Conservation (phyloP, 64 coral and sea anemone species). For the Actinia equina region DNA sequence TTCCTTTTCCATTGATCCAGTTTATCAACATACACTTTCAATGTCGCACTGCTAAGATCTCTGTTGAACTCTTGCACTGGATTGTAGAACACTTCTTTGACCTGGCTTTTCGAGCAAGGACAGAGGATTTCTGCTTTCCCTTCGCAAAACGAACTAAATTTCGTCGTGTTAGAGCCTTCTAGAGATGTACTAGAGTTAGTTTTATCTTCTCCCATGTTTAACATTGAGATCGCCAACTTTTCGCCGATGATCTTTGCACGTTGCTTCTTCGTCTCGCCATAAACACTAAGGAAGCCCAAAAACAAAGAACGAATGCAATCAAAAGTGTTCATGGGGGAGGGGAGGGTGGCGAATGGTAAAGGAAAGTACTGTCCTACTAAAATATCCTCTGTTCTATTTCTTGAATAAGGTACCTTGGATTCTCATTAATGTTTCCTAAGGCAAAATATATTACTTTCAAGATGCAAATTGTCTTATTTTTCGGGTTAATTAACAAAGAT, state of each 20-base stretch:
- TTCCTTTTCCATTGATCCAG: constrained; percentile 3
- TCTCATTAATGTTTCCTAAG: too few relatives aligned
- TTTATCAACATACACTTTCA: constrained; percentile 42
- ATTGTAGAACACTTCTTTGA: constrained; percentile 68
- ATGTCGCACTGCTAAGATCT: constrained; percentile 59
- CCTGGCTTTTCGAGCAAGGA: constrained; percentile 25
- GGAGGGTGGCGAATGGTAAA: not conserved
- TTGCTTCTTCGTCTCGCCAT: not conserved
- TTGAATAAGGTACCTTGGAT: too few relatives aligned
- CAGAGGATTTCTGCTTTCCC: constrained; percentile 70
- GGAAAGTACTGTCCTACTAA: not conserved
- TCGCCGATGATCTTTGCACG: not conserved
- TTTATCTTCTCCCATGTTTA: not conserved
- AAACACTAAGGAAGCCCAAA: constrained; percentile 3
- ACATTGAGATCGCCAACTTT: not conserved
- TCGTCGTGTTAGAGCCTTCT: not conserved
- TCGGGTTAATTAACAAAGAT: too few relatives aligned
- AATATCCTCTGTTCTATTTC: not conserved
- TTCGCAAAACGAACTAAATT: constrained; percentile 25
- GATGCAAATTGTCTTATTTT: too few relatives aligned
- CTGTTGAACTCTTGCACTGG: constrained; percentile 85
- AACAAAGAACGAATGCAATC: not conserved
- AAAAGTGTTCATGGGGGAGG: not conserved
- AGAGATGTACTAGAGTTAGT: not conserved
- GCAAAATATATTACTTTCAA: too few relatives aligned